Evolutionary conservation across 2,888 invertebrate species (phyloP).

Genomic region (Macrophya alboannulata): DNA sequence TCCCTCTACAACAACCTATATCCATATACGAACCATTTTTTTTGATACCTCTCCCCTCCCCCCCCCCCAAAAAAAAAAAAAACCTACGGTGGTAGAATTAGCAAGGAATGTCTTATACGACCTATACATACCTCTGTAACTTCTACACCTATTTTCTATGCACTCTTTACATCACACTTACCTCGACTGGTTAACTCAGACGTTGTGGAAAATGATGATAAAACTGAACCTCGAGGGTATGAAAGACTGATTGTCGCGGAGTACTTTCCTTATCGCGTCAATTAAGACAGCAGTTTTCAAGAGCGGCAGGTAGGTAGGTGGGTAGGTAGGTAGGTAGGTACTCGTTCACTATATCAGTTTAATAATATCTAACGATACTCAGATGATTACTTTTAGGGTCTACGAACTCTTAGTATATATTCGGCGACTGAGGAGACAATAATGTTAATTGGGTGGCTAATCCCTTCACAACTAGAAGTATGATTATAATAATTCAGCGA

Average conservation of each 20-base stretch:
- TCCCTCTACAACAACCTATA: too few species aligned
- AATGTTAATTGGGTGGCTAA: slow-evolving; percentile 32
- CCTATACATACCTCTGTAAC: background rate
- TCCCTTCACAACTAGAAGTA: background rate
- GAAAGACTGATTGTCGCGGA: slow-evolving; percentile 19
- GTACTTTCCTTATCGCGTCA: slow-evolving; percentile 40
- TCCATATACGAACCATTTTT: too few species aligned
- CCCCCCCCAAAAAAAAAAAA: too few species aligned
- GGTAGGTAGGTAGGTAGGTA: background rate
- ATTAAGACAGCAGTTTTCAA: slow-evolving; percentile 47
- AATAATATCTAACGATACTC: slow-evolving; percentile 45
- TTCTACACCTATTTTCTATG: background rate
- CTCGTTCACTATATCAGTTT: slow-evolving; percentile 34
- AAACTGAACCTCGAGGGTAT: slow-evolving; percentile 16
- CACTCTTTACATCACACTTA: slow-evolving; percentile 14
- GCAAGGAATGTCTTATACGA: background rate
- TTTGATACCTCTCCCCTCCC: too few species aligned
- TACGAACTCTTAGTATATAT: slow-evolving; percentile 7
- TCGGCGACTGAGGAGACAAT: slow-evolving; percentile 7
- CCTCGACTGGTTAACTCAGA: slow-evolving; percentile 13
- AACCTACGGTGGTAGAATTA: background rate
- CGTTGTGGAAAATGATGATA: slow-evolving; percentile 29
- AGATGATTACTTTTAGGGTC: background rate
- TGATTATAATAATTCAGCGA: background rate
- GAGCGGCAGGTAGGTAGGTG: background rate